These are phyloP conservation scores for Zelostemma sp. DNA, from an alignment of 1,140 invertebrate species.

Conservation along the genomic window DNA sequence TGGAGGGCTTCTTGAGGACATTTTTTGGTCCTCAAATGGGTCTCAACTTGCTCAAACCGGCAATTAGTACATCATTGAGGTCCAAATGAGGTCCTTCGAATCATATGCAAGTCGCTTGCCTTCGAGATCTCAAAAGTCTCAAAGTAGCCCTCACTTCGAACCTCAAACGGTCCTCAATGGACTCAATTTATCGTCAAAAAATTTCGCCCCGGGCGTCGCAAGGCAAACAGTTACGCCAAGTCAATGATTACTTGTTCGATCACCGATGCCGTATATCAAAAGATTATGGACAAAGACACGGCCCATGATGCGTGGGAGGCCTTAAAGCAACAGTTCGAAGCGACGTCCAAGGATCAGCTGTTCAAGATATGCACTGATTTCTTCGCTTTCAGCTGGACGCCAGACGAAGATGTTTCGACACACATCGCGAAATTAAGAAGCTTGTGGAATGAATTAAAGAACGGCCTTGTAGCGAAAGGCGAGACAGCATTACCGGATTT, in stretches of 20 bases:
- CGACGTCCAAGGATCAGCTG: slow-evolving; percentile 48
- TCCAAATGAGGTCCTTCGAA: no score
- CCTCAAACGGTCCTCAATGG: no score
- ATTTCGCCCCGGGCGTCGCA: no score
- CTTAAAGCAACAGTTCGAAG: slow-evolving; percentile 47
- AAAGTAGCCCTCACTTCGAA: no score
- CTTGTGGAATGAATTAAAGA: slow-evolving; percentile 55
- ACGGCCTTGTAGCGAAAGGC: slow-evolving; percentile 36
- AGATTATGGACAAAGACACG: slow-evolving; percentile 39
- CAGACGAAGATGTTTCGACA: slow-evolving; percentile 51
- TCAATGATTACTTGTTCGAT: slow-evolving; percentile 24
- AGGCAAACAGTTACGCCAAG: slow-evolving; percentile 31
- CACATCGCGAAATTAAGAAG: slow-evolving; percentile 52
- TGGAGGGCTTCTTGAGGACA: no score
- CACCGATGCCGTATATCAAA: slow-evolving; percentile 38
- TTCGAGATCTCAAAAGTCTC: no score
- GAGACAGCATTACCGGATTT: slow-evolving; percentile 39
- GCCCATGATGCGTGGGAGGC: slow-evolving; percentile 35
- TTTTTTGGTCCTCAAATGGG: no score
- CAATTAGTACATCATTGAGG: no score
- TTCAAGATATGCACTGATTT: slow-evolving; percentile 55
- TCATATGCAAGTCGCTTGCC: no score
- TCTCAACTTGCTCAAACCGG: no score
- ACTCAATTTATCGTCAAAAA: no score
- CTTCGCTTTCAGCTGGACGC: slow-evolving; percentile 50